Evolutionary conservation across 2,113 vertebrate species (phyloP).

Genomic region (Myodes glareolus): DNA sequence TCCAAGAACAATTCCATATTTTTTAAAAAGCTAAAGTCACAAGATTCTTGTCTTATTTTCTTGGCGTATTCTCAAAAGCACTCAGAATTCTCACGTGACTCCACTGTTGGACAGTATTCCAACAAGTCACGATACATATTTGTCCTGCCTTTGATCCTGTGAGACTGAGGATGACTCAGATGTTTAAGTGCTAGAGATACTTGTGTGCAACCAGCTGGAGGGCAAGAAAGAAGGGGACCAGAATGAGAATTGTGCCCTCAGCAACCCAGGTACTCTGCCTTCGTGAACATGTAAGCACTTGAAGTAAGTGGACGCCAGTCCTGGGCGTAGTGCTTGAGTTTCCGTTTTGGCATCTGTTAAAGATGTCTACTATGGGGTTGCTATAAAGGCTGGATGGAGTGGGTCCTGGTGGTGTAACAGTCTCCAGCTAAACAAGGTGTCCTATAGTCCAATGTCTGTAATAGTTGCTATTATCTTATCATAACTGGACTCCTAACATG

Average conservation of each 20-base stretch:
- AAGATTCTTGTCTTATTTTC: not conserved
- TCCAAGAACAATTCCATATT: not conserved
- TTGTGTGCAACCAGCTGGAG: not conserved
- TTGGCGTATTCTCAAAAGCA: not conserved
- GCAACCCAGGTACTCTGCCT: not conserved
- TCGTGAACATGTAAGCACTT: accelerated
- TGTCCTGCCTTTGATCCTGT: not conserved
- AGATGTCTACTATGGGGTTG: not conserved
- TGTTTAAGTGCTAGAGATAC: not conserved
- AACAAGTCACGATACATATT: not conserved
- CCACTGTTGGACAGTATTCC: not conserved
- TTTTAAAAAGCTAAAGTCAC: not conserved
- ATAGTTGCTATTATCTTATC: too few species aligned
- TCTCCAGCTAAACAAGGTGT: too few species aligned
- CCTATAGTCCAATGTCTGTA: too few species aligned
- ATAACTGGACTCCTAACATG: not conserved
- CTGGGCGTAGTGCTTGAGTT: not conserved
- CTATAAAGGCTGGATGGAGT: not conserved
- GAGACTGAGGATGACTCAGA: not conserved
- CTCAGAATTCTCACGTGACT: not conserved
- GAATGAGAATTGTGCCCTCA: accelerated
- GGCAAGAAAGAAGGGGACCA: not conserved
- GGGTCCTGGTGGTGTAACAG: not conserved
- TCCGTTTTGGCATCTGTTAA: not conserved
- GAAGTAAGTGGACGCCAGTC: not conserved